These are phyloP conservation scores for Aptenodytes patagonicus DNA, from an alignment of 2,113 vertebrate genomes.

Conservation along the genomic window DNA sequence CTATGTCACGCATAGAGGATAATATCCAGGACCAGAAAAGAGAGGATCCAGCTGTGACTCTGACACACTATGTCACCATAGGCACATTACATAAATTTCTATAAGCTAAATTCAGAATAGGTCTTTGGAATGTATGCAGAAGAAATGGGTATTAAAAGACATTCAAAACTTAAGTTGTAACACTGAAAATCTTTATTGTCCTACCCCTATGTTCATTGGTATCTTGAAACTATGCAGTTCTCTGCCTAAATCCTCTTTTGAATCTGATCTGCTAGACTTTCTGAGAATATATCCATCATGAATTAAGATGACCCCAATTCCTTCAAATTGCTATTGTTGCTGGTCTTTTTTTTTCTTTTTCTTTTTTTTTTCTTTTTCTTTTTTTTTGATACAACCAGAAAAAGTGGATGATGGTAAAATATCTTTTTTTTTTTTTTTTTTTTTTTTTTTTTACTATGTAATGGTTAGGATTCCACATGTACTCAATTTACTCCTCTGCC, in stretches of 20 bases:
- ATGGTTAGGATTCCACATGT: neutral
- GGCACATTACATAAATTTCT: neutral
- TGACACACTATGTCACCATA: neutral
- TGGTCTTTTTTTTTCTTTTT: neutral
- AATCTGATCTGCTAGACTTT: neutral
- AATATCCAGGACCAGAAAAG: neutral
- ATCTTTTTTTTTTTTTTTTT: too few species aligned
- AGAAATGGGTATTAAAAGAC: neutral
- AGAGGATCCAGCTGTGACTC: neutral
- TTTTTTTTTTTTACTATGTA: neutral
- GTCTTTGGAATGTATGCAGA: neutral
- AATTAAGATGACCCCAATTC: neutral
- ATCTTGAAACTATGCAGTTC: neutral
- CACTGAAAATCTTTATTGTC: neutral
- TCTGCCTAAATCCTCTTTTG: neutral
- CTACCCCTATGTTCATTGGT: accelerated
- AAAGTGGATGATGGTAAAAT: neutral
- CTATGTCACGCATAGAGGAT: neutral
- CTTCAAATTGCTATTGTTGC: neutral
- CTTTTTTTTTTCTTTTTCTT: neutral
- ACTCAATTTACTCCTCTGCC: neutral
- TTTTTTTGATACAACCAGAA: neutral
- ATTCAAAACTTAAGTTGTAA: neutral
- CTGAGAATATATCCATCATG: neutral
- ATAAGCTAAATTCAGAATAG: neutral